These are phyloP conservation scores for Oreochromis mossambicus DNA, from an alignment of 2,797 vertebrate species.

Conservation along the genomic window DNA sequence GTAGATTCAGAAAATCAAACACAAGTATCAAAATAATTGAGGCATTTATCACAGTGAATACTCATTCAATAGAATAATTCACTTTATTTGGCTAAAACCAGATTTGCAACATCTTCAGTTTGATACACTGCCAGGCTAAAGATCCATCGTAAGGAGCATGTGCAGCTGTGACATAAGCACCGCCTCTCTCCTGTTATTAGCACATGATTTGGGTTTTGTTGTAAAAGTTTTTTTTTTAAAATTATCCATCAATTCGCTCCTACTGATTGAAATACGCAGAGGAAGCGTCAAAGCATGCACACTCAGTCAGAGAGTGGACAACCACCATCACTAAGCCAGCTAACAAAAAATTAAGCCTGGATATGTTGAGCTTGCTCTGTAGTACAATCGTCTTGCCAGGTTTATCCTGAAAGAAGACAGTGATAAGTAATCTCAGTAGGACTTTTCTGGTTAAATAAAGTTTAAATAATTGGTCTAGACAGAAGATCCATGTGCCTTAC, in stretches of 20 bases:
- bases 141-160: background rate
- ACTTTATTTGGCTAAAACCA: background rate
- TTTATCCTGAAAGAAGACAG: background rate
- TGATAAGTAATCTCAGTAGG: background rate
- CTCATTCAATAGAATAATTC: rapidly evolving
- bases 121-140: rapidly evolving
- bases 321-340: rapidly evolving
- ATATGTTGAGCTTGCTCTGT: background rate
- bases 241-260: rapidly evolving
- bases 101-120: background rate
- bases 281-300: rapidly evolving
- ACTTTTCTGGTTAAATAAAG: background rate
- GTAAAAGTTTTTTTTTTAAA: rapidly evolving
- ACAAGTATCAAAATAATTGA: background rate
- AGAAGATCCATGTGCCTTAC: background rate
- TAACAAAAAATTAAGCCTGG: background rate
- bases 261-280: rapidly evolving
- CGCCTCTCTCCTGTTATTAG: background rate
- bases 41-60: background rate
- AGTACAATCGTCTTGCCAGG: background rate
- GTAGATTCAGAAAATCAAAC: background rate
- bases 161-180: background rate
- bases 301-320: background rate
- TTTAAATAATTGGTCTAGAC: background rate
- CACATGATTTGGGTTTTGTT: background rate